Evolutionary conservation across 2,888 invertebrate genomes (phyloP).

Genomic region (Cephus nigrinus): DNA sequence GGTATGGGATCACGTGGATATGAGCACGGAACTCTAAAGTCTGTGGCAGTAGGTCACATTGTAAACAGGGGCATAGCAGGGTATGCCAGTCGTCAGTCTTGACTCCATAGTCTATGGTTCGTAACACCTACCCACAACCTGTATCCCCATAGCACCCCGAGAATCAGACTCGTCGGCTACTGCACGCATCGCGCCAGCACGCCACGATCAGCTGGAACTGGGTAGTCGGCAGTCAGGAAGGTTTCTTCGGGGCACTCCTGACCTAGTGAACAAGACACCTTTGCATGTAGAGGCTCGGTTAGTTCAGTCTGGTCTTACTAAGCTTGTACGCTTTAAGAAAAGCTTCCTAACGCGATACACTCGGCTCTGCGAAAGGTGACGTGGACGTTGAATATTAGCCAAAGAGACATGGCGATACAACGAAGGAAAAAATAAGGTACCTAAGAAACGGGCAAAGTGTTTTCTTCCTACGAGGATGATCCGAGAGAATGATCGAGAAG

Average conservation of each 20-base stretch:
- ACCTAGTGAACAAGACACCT: slow-evolving; percentile 62
- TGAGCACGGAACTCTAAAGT: slow-evolving; percentile 17
- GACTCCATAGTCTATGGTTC: background rate
- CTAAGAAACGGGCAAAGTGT: background rate
- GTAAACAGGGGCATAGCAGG: slow-evolving; percentile 9
- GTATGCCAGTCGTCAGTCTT: background rate
- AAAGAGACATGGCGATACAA: background rate
- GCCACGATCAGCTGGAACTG: slow-evolving; percentile 53
- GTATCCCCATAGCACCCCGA: background rate
- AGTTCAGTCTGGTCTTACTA: background rate
- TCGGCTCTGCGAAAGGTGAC: background rate
- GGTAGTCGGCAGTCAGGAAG: slow-evolving; percentile 48
- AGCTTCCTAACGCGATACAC: background rate
- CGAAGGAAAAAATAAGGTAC: background rate
- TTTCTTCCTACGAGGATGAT: background rate
- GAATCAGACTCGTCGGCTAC: background rate
- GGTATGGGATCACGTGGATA: slow-evolving; percentile 12
- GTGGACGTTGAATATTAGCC: background rate
- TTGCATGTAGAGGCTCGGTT: slow-evolving; percentile 49
- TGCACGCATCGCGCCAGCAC: slow-evolving; percentile 33
- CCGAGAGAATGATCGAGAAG: background rate
- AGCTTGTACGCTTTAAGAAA: background rate
- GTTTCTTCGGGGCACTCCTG: slow-evolving; percentile 59
- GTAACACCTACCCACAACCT: background rate
- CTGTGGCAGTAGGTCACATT: slow-evolving; percentile 1